These are phyloP conservation scores for Linnaemya vulpina DNA, from an alignment of 2,888 invertebrate species.

Conservation along the genomic window DNA sequence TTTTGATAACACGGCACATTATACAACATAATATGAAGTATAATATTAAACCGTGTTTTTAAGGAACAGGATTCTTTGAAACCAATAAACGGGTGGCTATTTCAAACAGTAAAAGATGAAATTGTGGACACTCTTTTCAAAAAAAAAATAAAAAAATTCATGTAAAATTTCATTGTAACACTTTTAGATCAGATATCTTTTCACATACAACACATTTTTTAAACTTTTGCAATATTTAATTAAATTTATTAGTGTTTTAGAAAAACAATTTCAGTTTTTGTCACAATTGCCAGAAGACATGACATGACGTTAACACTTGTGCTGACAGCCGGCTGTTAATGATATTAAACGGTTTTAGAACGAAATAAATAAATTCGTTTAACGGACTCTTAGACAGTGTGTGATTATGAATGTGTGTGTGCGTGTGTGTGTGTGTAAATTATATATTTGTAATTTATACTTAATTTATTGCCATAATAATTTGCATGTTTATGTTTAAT, in stretches of 20 bases:
- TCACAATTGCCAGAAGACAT: slow-evolving; percentile 1
- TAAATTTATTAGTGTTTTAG: not conserved
- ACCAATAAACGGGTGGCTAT: not conserved
- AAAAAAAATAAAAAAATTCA: no score
- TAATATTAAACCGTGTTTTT: slow-evolving; percentile 69
- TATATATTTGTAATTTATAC: slow-evolving; percentile 53
- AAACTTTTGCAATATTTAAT: not conserved
- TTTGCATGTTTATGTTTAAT: slow-evolving; percentile 54
- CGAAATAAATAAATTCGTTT: slow-evolving; percentile 10
- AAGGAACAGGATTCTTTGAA: slow-evolving; percentile 22
- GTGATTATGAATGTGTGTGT: not conserved
- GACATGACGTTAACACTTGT: slow-evolving; percentile 63
- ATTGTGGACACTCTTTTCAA: not conserved
- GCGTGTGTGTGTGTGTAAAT: not conserved
- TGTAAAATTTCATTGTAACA: not conserved
- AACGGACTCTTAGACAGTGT: slow-evolving; percentile 13
- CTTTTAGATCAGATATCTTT: not conserved
- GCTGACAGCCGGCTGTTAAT: slow-evolving; percentile 62
- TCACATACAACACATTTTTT: not conserved
- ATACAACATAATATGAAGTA: slow-evolving; percentile 81
- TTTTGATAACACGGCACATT: slow-evolving; percentile 83
- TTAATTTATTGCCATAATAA: slow-evolving; percentile 64
- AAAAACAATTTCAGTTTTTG: not conserved
- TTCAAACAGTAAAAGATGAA: not conserved
- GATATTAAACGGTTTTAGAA: slow-evolving; percentile 23